phyloP scores from a whole-genome alignment of 2,797 vertebrate genomes.

The Etheostoma nigrum region DNA sequence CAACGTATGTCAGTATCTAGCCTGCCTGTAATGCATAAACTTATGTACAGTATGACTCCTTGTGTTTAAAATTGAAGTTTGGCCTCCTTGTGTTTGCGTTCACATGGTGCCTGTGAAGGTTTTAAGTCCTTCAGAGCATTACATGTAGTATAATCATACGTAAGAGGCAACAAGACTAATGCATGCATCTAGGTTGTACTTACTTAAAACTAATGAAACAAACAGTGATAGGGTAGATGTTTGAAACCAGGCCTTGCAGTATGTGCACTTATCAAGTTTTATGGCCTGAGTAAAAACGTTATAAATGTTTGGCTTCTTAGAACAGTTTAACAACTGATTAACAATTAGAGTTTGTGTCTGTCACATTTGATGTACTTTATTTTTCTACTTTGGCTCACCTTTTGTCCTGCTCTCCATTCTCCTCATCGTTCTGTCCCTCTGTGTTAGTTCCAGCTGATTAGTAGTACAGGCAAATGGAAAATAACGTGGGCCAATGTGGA shows the following conservation, averaged over 20 bases:
- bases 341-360: background rate
- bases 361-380: conserved; percentile 15
- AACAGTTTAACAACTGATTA: background rate
- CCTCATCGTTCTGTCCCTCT: conserved; percentile 27
- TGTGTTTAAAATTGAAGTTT: too few relatives aligned
- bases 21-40: conserved; percentile 2
- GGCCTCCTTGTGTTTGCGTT: background rate
- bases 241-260: background rate
- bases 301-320: background rate
- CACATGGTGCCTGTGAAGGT: background rate
- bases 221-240: background rate
- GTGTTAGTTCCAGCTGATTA: conserved; percentile 52
- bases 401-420: conserved; percentile 28
- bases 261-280: background rate
- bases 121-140: background rate
- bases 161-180: background rate
- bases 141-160: background rate
- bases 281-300: background rate
- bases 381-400: conserved; percentile 23
- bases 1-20: background rate
- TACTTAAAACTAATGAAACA: background rate
- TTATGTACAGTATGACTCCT: background rate
- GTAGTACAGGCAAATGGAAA: conserved; percentile 32
- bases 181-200: background rate
- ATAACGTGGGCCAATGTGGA: conserved; percentile 18